Percentiles rank a stretch among this genome's conserved stretches.
Evolutionary conservation across 2,113 vertebrate species (phyloP).

Genomic region (Sinocyclocheilus grahami): DNA sequence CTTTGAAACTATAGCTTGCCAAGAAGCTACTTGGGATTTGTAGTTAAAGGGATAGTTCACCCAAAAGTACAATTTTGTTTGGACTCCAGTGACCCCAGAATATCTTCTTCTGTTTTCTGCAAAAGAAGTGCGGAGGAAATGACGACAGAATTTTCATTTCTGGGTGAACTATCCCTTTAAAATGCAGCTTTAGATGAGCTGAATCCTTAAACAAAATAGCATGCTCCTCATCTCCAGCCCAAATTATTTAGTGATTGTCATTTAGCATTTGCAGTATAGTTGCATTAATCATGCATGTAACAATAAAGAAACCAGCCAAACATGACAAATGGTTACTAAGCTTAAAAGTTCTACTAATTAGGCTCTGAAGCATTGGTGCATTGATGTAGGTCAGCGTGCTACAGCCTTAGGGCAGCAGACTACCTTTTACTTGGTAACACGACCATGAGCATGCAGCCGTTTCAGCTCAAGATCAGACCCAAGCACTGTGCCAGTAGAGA

Average conservation of each 20-base stretch:
- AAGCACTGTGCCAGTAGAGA: background rate
- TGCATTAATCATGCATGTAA: constrained; percentile 15
- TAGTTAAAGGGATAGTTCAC: too few relatives aligned
- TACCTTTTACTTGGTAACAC: constrained; percentile 8
- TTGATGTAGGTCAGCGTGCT: constrained; percentile 33
- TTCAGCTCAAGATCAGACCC: background rate
- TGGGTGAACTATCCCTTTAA: background rate
- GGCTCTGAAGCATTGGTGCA: constrained; percentile 14
- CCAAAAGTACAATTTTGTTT: too few relatives aligned
- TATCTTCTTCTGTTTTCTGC: too few relatives aligned
- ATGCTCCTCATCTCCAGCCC: background rate
- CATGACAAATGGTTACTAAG: background rate
- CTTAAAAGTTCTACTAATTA: constrained; percentile 24
- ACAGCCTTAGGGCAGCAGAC: constrained; percentile 1
- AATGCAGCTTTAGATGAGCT: background rate
- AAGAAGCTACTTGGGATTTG: too few relatives aligned
- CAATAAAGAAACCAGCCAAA: constrained; percentile 17
- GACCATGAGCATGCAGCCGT: background rate
- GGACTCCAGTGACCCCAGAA: too few relatives aligned
- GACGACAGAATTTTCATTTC: too few relatives aligned
- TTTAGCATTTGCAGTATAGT: constrained; percentile 11
- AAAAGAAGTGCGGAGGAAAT: too few relatives aligned
- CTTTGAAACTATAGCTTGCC: too few relatives aligned
- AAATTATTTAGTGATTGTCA: background rate
- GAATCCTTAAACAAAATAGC: background rate